Base-by-base conservation (phyloP, 2,113 vertebrate genomes). In the Apus apus region DNA sequence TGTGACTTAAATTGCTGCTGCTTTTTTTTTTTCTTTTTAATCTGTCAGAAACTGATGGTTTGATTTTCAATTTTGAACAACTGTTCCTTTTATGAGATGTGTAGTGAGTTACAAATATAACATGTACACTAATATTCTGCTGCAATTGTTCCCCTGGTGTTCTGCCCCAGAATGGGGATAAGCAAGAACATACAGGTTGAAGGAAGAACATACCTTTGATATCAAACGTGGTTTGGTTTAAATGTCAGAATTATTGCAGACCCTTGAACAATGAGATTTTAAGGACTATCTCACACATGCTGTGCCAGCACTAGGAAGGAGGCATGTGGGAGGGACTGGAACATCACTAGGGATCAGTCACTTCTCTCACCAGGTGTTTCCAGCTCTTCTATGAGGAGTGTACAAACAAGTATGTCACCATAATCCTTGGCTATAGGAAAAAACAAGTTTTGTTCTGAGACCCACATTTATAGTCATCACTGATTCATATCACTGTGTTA, bases 71-170 rank as follows among this genome's bases (percentile, higher is more conserved):
- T 87, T 79, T 91, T 73, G 54, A 79, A 57, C 73, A 70, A 36
- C 54, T 89, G 22, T 38, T 91, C 45, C 5, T 96, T 93, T 79
- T 89, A 75, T 85, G 87, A 93, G 38, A 21, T 51, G 17, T 34
- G 22, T 67, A 73, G 65, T 82, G 77, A 93, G 40, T 73, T 95
- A 38, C 46, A 80, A 94, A 76, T 68, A n/a, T 90, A 90, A 88
- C 46, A 48, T 20, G 19, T 48, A 48, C 46, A n/a, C 15, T 0
- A 8, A 57, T 91, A 75, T 85, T 68, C 54, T 40, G 14, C 8
- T 32, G 50, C 61, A 68, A 3, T 78, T 68, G 36, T 23, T 89
- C 46, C 14, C 40, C 30, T 53, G 76, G 27, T 20, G 1, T 73
- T 82, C 15, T 81, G 22, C 67, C 32, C n/a, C 30, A 26, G n/a